These are phyloP conservation scores for Dryoscopus gambensis DNA, from an alignment of 2,113 vertebrate species.

Conservation along the genomic window DNA sequence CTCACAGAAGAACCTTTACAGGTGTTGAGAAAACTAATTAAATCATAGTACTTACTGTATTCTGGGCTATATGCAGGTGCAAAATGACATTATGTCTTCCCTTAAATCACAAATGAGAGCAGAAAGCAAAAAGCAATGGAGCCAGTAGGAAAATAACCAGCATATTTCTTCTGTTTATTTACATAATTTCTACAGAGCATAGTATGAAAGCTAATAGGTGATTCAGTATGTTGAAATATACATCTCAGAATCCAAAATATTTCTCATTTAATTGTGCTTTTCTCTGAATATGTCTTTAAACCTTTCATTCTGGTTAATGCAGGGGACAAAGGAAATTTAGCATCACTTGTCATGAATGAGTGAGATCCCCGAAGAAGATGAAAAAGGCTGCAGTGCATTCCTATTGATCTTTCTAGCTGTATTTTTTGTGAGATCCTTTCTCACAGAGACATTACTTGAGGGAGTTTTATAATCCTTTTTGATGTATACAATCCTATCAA, in stretches of 20 bases:
- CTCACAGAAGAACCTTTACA: not conserved
- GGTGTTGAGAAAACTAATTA: not conserved
- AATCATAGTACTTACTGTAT: not conserved
- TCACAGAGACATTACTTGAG: not conserved
- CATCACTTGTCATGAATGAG: not conserved
- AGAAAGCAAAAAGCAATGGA: not conserved
- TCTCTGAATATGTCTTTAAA: not conserved
- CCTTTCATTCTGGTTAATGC: not conserved
- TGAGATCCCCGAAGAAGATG: not conserved
- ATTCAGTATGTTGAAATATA: not conserved
- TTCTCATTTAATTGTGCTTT: not conserved
- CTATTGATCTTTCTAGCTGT: not conserved
- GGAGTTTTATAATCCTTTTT: conserved; percentile 16
- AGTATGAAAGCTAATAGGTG: not conserved
- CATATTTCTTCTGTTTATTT: not conserved
- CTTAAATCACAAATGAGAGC: not conserved
- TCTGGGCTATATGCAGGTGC: not conserved
- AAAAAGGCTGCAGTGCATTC: not conserved
- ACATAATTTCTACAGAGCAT: not conserved
- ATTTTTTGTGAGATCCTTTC: not conserved
- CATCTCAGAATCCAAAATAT: not conserved
- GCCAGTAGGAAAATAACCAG: not conserved
- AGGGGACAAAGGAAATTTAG: not conserved
- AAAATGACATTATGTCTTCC: not conserved
- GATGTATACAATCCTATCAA: not conserved